phyloP scores from a whole-genome alignment of 2,113 vertebrate genomes.

The Sarotherodon lohbergeri region DNA sequence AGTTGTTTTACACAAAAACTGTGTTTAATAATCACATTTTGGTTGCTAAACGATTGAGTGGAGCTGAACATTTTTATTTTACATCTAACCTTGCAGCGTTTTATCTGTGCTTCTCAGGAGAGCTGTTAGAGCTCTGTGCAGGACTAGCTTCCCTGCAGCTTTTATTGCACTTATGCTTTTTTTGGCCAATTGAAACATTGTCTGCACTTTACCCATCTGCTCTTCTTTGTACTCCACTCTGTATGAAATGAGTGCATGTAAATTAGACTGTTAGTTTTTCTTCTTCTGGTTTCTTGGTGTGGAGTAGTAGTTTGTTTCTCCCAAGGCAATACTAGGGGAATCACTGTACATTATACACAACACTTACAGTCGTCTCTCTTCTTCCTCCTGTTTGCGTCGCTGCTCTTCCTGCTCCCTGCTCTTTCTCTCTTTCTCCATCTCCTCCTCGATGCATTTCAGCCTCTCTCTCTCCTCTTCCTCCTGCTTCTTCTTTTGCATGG shows the following conservation, averaged over 20 bases:
- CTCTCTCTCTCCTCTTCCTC: slow-evolving; percentile 92
- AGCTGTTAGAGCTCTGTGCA: background rate
- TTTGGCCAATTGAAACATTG: background rate
- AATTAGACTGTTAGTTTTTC: background rate
- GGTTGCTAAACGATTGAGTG: background rate
- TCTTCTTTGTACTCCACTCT: background rate
- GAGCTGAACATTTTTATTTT: background rate
- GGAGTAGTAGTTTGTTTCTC: background rate
- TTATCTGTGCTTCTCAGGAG: background rate
- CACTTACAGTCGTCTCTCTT: slow-evolving; percentile 87
- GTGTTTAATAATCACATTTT: background rate
- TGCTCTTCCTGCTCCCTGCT: slow-evolving; percentile 84
- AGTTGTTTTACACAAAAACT: background rate
- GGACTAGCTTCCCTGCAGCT: background rate
- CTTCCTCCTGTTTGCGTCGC: slow-evolving; percentile 84
- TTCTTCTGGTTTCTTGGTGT: background rate
- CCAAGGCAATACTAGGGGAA: background rate
- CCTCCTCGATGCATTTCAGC: slow-evolving; percentile 85
- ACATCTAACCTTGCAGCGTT: background rate
- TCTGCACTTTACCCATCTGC: background rate
- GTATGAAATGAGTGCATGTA: background rate
- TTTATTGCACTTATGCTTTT: background rate
- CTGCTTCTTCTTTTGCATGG: slow-evolving; percentile 91
- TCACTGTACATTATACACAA: background rate
- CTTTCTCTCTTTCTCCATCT: slow-evolving; percentile 91